These are phyloP conservation scores for Crossocerus cetratus DNA, from an alignment of 2,888 invertebrate species.

Conservation along the genomic window DNA sequence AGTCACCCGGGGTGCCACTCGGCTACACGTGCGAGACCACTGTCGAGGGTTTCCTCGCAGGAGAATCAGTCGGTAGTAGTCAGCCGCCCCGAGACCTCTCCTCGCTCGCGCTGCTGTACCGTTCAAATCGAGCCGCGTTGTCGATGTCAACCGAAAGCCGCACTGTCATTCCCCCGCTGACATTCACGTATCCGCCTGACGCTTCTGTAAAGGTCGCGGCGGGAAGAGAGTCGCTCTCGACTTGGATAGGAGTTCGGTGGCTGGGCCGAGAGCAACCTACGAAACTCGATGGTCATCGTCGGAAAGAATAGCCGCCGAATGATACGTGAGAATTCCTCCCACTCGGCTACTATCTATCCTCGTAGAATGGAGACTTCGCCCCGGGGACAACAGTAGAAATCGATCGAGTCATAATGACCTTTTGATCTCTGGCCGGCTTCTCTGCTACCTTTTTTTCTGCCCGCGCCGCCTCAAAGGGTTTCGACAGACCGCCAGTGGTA, in stretches of 20 bases:
- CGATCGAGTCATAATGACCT: neutral
- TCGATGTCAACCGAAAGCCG: slow-evolving; percentile 53
- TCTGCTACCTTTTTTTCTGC: no score
- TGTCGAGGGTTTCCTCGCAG: slow-evolving; percentile 43
- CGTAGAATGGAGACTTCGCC: slow-evolving; percentile 23
- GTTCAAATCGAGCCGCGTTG: slow-evolving; percentile 48
- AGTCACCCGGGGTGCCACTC: slow-evolving; percentile 44
- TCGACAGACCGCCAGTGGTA: no score
- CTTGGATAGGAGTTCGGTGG: slow-evolving; percentile 20
- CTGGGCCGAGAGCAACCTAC: slow-evolving; percentile 12
- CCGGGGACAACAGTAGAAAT: neutral
- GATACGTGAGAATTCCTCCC: slow-evolving; percentile 43
- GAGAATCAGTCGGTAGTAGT: slow-evolving; percentile 24
- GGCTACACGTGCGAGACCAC: slow-evolving; percentile 53
- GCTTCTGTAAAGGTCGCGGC: slow-evolving; percentile 53
- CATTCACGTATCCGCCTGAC: slow-evolving; percentile 44
- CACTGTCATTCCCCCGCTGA: slow-evolving; percentile 54
- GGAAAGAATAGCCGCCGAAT: slow-evolving; percentile 39
- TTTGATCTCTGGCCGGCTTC: no score
- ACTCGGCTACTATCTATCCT: slow-evolving; percentile 12
- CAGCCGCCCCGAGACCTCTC: slow-evolving; percentile 34
- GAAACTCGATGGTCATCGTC: slow-evolving; percentile 49
- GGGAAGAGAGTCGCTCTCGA: neutral
- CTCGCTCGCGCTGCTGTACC: slow-evolving; percentile 50
- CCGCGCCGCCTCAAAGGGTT: neutral